Evolutionary conservation across 1,140 invertebrate species (phyloP).

Genomic region (Caerostris extrusa): DNA sequence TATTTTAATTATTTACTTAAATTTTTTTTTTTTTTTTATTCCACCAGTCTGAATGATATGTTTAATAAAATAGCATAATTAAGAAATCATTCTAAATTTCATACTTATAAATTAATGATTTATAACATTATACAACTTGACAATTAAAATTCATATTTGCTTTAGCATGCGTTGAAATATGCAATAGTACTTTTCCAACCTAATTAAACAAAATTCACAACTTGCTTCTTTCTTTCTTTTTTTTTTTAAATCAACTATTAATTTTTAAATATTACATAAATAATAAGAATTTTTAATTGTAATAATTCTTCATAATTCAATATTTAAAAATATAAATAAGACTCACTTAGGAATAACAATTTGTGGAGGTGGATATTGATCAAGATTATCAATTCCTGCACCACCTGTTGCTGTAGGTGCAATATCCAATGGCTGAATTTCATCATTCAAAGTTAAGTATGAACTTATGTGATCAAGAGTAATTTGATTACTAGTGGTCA

Average conservation of each 20-base stretch:
- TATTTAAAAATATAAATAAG: neutral
- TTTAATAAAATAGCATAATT: too few relatives aligned
- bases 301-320: neutral
- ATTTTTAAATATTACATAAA: neutral
- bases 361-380: neutral
- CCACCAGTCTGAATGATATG: too few relatives aligned
- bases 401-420: conserved; percentile 70
- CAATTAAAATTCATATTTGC: too few relatives aligned
- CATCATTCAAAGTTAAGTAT: conserved; percentile 29
- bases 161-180: too few relatives aligned
- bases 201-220: neutral
- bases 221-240: too few relatives aligned
- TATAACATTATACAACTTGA: too few relatives aligned
- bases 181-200: neutral
- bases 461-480: conserved; percentile 56
- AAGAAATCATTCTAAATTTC: too few relatives aligned
- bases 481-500: conserved; percentile 52
- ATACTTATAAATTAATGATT: too few relatives aligned
- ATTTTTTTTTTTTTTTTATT: too few relatives aligned
- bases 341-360: neutral
- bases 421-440: conserved; percentile 34
- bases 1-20: too few relatives aligned
- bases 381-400: conserved; percentile 28
- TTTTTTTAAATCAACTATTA: neutral
- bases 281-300: neutral